phyloP scores from a whole-genome alignment of 2,888 invertebrate species.

The Protodeltote pygarga region DNA sequence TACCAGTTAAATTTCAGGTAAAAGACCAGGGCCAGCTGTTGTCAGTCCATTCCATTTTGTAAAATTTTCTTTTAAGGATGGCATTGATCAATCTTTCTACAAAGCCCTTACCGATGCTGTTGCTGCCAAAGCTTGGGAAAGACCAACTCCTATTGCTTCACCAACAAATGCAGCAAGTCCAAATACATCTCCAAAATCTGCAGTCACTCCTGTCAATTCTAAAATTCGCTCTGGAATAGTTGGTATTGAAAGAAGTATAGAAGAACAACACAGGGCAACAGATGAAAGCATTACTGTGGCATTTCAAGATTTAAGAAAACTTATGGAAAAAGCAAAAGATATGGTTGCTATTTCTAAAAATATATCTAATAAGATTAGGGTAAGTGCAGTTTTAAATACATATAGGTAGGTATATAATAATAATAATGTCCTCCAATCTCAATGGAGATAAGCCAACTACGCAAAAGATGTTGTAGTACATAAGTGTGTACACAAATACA shows the following conservation, averaged over 20 bases:
- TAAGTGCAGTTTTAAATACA: constrained; percentile 68
- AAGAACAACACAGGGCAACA: constrained; percentile 96
- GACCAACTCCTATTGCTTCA: constrained; percentile 59
- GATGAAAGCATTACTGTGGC: constrained; percentile 97
- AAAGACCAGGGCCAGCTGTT: constrained; percentile 91
- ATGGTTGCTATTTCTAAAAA: constrained; percentile 97
- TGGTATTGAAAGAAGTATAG: constrained; percentile 97
- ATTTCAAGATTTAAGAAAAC: constrained; percentile 97
- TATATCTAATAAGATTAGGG: constrained; percentile 96
- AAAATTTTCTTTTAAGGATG: constrained; percentile 95
- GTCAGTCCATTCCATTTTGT: constrained; percentile 91
- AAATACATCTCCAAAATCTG: constrained; percentile 58
- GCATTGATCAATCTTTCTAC: constrained; percentile 89
- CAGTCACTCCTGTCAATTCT: constrained; percentile 78
- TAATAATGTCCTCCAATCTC: too few species aligned
- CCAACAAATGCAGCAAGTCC: constrained; percentile 52
- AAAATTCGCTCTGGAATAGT: constrained; percentile 96
- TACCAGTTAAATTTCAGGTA: constrained; percentile 74
- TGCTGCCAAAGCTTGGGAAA: constrained; percentile 89
- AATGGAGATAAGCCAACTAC: too few species aligned
- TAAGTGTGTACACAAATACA: too few species aligned
- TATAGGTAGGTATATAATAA: not conserved
- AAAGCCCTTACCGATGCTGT: constrained; percentile 89
- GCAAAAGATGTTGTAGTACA: too few species aligned
- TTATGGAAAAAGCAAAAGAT: constrained; percentile 98